Base-by-base conservation (phyloP, 1,140 invertebrate genomes). In the Polyergus mexicanus region DNA sequence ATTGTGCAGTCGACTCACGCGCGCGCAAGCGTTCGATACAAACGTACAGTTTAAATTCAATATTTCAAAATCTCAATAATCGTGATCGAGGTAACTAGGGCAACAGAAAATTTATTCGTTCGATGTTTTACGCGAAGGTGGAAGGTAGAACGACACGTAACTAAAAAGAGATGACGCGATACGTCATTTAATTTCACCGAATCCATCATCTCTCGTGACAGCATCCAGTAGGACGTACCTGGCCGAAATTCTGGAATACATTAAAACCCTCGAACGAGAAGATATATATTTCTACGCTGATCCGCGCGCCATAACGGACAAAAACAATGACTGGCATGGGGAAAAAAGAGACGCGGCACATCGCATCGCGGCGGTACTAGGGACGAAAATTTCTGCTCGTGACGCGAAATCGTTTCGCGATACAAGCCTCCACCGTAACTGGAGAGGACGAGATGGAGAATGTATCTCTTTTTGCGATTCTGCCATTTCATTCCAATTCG, bases 401-500 rank as follows among this genome's bases (percentile, higher is more conserved):
- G 88, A 90, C 89, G 89, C 83, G 63, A 84, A 88, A 89, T 88
- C 89, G 89, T 88, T 90, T 76, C 51, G 38, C 63, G 77, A 60
- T 38, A 58, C 58, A 54, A 60, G 51, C 41, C 54, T 77, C 69
- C 60, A 54, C 11, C 71, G 68, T 58, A 51, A 35, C 32, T 8
- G 35, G 5, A 51, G 58, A 68, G 51, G 41, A 38, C 13, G 54
- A 47, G 54, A 68, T 41, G 60, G 47, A 35, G 35, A 68, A 44
- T 87, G 75, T 85, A 74, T 88, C 76, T 86, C 54, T 88, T 86
- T 91, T 90, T 87, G 71, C 62, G 84, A 87, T 89, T 85, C 87
- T 78, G 63, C 54, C 84, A 84, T 89, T 91, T 88, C 89, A 88
- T 86, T 89, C 60, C 65, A 88, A 92, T 91, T 91, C 85, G 80